phyloP scores from a whole-genome alignment of 2,888 invertebrate genomes.

The Sthenelais limicola region DNA sequence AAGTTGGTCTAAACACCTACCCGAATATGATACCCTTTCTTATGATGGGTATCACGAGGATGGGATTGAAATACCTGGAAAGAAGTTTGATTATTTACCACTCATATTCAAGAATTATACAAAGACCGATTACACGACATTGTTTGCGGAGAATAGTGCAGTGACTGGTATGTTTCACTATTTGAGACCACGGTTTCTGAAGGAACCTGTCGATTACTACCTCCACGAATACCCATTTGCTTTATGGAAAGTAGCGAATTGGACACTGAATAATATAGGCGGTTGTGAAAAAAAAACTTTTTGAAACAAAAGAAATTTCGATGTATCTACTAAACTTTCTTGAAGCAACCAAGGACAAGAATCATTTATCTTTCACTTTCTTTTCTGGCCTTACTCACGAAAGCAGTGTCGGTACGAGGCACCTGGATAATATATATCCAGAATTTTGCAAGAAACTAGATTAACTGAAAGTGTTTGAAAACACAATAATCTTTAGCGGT shows the following conservation, averaged over 20 bases:
- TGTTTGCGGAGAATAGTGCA: constrained; percentile 8
- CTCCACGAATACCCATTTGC: neutral
- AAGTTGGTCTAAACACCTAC: constrained; percentile 10
- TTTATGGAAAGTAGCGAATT: neutral
- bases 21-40: constrained; percentile 25
- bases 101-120: constrained; percentile 3
- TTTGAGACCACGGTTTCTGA: neutral
- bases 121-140: neutral
- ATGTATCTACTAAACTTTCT: too few species aligned
- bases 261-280: too few species aligned
- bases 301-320: too few species aligned
- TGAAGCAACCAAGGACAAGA: too few species aligned
- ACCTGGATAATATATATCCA: neutral
- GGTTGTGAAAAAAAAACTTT: too few species aligned
- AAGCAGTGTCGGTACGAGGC: neutral
- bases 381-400: neutral
- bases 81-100: neutral
- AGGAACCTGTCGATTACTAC: neutral
- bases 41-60: neutral
- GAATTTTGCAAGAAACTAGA: neutral
- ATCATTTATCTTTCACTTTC: neutral
- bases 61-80: neutral
- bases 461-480: neutral
- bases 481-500: constrained; percentile 1
- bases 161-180: neutral